phyloP scores from a whole-genome alignment of 92 coral and sea anemone species.

The Pocillopora meandrina region DNA sequence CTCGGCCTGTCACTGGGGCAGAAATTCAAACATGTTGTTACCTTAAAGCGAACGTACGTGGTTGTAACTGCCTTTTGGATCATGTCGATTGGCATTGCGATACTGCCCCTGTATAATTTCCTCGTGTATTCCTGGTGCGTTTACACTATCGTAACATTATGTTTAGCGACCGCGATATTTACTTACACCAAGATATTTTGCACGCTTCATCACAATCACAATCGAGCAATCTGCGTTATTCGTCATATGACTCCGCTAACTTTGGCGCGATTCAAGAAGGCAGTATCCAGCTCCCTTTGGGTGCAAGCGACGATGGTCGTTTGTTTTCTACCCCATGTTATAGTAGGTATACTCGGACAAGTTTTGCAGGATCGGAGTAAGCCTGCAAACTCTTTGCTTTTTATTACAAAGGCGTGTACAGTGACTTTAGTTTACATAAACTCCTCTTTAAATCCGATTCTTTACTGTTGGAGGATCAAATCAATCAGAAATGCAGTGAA shows the following conservation, averaged over 20 bases:
- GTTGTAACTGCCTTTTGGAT: neutral
- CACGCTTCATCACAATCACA: neutral
- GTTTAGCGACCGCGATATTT: neutral
- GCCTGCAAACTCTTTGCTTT: no score
- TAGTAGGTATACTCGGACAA: neutral
- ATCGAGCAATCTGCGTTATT: neutral
- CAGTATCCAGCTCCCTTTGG: neutral
- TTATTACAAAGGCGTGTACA: neutral
- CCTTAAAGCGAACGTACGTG: neutral
- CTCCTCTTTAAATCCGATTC: conserved; percentile 32
- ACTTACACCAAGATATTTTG: neutral
- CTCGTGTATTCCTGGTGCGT: neutral
- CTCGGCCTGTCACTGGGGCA: neutral
- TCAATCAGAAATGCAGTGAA: conserved; percentile 22
- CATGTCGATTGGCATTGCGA: neutral
- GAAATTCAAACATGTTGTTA: conserved; percentile 10
- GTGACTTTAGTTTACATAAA: conserved; percentile 15
- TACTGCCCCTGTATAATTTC: neutral
- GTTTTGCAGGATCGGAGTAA: no score
- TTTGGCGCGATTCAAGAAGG: neutral
- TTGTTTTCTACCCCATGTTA: neutral
- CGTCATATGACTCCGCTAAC: neutral
- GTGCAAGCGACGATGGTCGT: neutral
- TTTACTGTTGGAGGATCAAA: conserved; percentile 29
- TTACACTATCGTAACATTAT: neutral